Base-by-base conservation (phyloP, 2,113 vertebrate genomes). In the Oreotragus oreotragus region DNA sequence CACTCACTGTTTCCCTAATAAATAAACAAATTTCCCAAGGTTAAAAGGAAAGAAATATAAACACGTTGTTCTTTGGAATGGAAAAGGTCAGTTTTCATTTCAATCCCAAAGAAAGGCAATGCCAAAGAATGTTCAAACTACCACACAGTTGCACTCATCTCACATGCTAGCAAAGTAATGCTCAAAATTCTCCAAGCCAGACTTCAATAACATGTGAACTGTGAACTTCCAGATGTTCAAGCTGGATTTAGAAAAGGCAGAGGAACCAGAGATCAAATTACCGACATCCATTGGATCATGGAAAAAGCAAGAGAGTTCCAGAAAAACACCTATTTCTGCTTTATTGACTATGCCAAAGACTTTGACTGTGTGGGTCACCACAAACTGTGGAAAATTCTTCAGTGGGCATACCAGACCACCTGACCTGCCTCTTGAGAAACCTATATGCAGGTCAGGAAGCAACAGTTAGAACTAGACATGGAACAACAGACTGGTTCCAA, bases 231-330 rank as follows among this genome's bases (percentile, higher is more conserved):
- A 39, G 66, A 70, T 70, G 9, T 70, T 36, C 66, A 70, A 70
- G 10, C n/a, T 70, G 66, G 10, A 6, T 70, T 70, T 39, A 70
- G 66, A 39, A 21, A 39, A 39, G 66, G n/a, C 66, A 36, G 66
- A 23, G 66, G 66, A 70, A 39, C n/a, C 66, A 23, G n/a, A 70
- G 19, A 5, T 21, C 64, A 70, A 70, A 70, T 21, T 36, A 19
- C n/a, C 0, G 2, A 70, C n/a, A 70, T 23, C 9, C 0, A 0
- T 23, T 70, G n/a, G 64, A 11, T 70, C 17, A 70, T 36, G 0
- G 0, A 70, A 70, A 70, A 70, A 70, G 9, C n/a, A 70, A 70
- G 1, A 36, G 64, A 70, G 2, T 70, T 36, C 19, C 17, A 70
- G 19, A 70, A 70, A 70, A 70, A 36, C 64, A 70, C 23, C n/a